Evolutionary conservation across 2,888 invertebrate genomes (phyloP), one percentile per base, ranked within the genome.

Genomic region (Phorcus lineatus): DNA sequence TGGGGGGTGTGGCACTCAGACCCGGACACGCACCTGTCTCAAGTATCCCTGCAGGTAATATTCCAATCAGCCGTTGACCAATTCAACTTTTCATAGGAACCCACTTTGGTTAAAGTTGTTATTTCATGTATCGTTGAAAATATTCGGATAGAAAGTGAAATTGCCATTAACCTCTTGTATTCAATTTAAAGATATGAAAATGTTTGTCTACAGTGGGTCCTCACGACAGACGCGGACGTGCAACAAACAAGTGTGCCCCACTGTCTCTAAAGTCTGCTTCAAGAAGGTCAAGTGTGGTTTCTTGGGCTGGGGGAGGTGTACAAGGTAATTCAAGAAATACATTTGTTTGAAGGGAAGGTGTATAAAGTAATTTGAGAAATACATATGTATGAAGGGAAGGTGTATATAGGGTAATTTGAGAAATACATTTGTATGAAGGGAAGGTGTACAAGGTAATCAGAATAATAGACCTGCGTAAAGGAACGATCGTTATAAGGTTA

Each of bases 31-130:
- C 16, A 74, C 70, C 40, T 74, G 70, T 36, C n/a, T 74, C 13
- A 74, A 74, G 36, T 36, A 22, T n/a, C 70, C 70, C 4, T 74
- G 70, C 70, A 74, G 22, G 70, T 74, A 74, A 47, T 31, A 36
- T 28, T 36, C 11, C 2, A 16, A 13, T 4, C 1, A 2, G n/a
- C 9, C 13, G 36, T 17, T n/a, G 13, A 16, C n/a, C 24, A 6
- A 0, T 4, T 13, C 22, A 22, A 6, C 24, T 66, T n/a, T n/a
- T n/a, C n/a, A 6, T 16, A 22, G 16, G 4, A 9, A 28, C n/a
- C 16, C 9, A 16, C 19, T 31, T 9, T 0, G 28, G 31, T 2
- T 28, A 13, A 28, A 11, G 6, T 7, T 70, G 3, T 2, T 13
- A 22, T 9, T 70, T 70, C 2, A 24, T 57, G 36, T 36, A 3